phyloP scores from a whole-genome alignment of 2,888 invertebrate species.

The Cenopis cana region DNA sequence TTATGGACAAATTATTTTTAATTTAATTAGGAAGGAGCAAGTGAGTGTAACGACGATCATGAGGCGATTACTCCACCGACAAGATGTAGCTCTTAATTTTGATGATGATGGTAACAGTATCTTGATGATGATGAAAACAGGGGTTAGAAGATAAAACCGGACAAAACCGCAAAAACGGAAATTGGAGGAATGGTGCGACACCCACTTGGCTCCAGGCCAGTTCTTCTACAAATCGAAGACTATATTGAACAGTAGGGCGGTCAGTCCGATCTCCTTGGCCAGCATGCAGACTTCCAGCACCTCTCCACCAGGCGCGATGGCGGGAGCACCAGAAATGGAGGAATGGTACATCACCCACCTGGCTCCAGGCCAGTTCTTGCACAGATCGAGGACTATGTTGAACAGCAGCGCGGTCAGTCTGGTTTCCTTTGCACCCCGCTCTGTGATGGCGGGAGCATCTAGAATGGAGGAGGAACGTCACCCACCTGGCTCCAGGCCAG shows the following conservation, averaged over 20 bases:
- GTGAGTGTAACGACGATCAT: no score
- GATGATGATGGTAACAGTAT: no score
- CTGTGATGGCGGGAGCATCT: constrained; percentile 70
- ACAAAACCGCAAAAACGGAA: no score
- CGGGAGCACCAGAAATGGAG: constrained; percentile 63
- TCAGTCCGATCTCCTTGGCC: constrained; percentile 94
- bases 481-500: constrained; percentile 87
- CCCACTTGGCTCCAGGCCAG: constrained; percentile 87
- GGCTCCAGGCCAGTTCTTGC: constrained; percentile 88
- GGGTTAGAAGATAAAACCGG: no score
- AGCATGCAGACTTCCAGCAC: constrained; percentile 92
- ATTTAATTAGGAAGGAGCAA: no score
- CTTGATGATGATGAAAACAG: no score
- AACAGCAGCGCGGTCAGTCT: constrained; percentile 90
- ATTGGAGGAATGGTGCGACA: background rate
- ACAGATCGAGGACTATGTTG: constrained; percentile 91
- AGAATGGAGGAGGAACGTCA: constrained; percentile 46
- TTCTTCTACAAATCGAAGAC: constrained; percentile 91
- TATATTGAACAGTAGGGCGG: constrained; percentile 88
- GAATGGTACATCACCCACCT: constrained; percentile 69
- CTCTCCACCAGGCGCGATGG: constrained; percentile 87
- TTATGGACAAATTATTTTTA: no score
- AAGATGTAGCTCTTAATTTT: no score
- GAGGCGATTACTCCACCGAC: no score
- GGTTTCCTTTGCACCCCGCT: constrained; percentile 93